Evolutionary conservation across 2,888 invertebrate genomes (phyloP).

Genomic region (Lucinisca nassula): DNA sequence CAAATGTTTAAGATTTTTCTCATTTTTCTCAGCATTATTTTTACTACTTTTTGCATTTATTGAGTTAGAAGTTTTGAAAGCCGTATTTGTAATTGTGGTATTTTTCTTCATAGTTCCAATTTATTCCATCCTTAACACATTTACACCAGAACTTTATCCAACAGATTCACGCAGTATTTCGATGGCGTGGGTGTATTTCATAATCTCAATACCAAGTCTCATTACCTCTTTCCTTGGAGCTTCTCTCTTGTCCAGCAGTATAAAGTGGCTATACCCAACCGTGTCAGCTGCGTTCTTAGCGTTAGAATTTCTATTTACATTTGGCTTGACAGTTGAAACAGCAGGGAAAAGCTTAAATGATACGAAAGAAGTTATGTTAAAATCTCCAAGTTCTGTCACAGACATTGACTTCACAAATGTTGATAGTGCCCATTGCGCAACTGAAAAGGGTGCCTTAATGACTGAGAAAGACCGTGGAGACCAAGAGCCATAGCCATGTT

Average conservation of each 20-base stretch:
- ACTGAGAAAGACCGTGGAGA: too few species aligned
- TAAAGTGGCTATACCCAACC: constrained; percentile 81
- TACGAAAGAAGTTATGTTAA: constrained; percentile 18
- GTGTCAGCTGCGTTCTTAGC: constrained; percentile 79
- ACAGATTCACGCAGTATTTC: constrained; percentile 80
- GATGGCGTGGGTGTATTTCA: constrained; percentile 81
- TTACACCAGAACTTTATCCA: constrained; percentile 82
- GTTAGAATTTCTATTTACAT: constrained; percentile 74
- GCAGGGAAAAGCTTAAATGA: constrained; percentile 77
- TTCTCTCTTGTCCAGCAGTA: constrained; percentile 75
- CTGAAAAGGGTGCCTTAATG: too few species aligned
- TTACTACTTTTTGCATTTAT: constrained; percentile 79
- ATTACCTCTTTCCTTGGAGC: constrained; percentile 81
- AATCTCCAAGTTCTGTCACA: neutral
- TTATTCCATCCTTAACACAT: constrained; percentile 83
- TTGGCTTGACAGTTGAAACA: constrained; percentile 77
- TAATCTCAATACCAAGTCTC: constrained; percentile 79
- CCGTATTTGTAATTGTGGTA: constrained; percentile 79
- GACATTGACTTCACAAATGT: neutral
- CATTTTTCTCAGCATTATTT: constrained; percentile 71
- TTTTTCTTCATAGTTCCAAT: constrained; percentile 84
- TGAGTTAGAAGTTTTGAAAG: constrained; percentile 74
- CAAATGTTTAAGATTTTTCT: constrained; percentile 80
- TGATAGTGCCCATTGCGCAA: neutral
- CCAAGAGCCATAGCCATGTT: too few species aligned